A percentile compares a stretch with the other conserved stretches of the same genome.
phyloP scores from a whole-genome alignment of 2,888 invertebrate species.

The Proisotoma minuta region DNA sequence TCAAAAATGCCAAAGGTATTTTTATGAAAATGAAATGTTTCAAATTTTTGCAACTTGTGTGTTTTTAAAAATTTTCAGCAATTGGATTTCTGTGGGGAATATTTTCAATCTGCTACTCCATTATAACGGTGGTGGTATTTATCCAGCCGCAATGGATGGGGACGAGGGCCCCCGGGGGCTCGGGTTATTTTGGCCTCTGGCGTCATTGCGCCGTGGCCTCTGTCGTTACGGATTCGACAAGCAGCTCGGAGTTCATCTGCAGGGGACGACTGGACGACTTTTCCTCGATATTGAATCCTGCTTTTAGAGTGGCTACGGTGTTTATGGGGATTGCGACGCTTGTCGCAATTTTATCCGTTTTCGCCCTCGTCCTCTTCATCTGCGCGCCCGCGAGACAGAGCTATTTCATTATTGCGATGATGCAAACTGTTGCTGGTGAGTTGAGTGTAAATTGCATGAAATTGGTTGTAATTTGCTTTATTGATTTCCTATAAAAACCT shows the following conservation, averaged over 20 bases:
- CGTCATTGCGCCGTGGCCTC: conserved; percentile 51
- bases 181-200: conserved; percentile 57
- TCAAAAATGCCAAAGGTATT: conserved; percentile 72
- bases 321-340: conserved; percentile 81
- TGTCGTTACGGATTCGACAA: conserved; percentile 43
- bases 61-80: conserved; percentile 57
- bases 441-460: conserved; percentile 38
- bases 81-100: conserved; percentile 97
- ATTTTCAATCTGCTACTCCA: conserved; percentile 90
- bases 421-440: conserved; percentile 92
- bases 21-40: not conserved
- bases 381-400: conserved; percentile 88
- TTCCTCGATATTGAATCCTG: conserved; percentile 70
- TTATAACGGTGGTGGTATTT: conserved; percentile 90
- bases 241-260: conserved; percentile 63
- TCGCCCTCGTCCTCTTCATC: conserved; percentile 82
- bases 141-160: conserved; percentile 61
- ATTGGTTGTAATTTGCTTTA: no score
- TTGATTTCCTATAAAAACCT: no score
- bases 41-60: conserved; percentile 27
- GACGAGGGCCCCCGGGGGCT: conserved; percentile 33
- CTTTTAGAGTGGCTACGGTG: conserved; percentile 81
- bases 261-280: conserved; percentile 79
- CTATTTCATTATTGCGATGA: conserved; percentile 88
- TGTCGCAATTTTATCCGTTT: conserved; percentile 78